Evolutionary conservation across 2,888 invertebrate genomes (phyloP), one percentile per base, ranked within the genome.

Genomic region (Branchellion lobata): DNA sequence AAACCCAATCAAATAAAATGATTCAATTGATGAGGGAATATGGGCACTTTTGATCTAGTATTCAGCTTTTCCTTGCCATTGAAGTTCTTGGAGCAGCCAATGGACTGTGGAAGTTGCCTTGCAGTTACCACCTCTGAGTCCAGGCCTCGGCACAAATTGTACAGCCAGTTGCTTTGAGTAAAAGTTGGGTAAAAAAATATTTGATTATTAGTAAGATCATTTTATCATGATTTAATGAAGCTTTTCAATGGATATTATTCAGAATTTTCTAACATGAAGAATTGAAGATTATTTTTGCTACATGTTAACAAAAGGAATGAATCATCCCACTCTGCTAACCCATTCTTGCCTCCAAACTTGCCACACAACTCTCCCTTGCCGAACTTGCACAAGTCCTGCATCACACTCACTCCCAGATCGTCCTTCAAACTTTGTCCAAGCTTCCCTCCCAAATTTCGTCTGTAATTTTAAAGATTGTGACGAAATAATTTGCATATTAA

Each of bases 41-140:
- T 11, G 27, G 8, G 57, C 18, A 86, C 87, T 85, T 86, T 86
- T 75, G 85, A 85, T 80, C 83, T 85, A 1, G 86, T 86, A 80
- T 86, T 84, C 29, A 87, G 83, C 47, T 79, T 78, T 34, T 85
- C 84, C 81, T 84, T 85, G 8, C 87, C 97, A 1, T 92, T 91
- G 87, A 98, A 96, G 85, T 94, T 94, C 88, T 98, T 98, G 86
- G 95, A 94, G 85, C 96, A 96, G 0, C 96, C 97, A 84, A 98
- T 94, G 78, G 96, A 96, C 88, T 96, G 96, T 0, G 95, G 91
- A 79, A 95, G 91, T 81, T 94, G 91, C 82, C 94, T 91, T 0
- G 92, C 91, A 81, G 91, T 92, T 0, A 98, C 97, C 21, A 93
- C 92, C 85, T 97, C 97, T 81, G 91, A 87, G 85, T 97, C 95